Percentiles rank a stretch among this genome's conserved stretches.
Evolutionary conservation across 2,888 invertebrate species (phyloP).

Genomic region (Drosophila neoperkinsi): DNA sequence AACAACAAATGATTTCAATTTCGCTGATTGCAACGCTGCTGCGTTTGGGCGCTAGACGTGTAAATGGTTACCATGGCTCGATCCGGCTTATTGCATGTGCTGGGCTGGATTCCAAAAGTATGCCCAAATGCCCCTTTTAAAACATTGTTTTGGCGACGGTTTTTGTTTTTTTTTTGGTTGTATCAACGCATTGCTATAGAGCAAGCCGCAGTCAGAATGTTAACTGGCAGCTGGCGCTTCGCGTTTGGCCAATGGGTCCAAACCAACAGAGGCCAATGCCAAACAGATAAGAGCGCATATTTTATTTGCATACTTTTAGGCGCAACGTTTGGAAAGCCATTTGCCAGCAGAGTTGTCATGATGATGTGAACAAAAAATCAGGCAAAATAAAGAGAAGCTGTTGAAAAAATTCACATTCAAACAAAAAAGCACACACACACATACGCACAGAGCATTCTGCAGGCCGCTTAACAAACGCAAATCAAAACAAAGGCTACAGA

Average conservation of each 20-base stretch:
- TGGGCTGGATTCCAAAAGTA: conserved; percentile 63
- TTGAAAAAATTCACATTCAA: conserved; percentile 18
- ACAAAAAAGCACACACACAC: conserved; percentile 16
- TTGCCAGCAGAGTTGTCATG: conserved; percentile 65
- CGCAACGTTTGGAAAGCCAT: conserved; percentile 68
- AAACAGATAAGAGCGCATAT: conserved; percentile 78
- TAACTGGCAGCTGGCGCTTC: conserved; percentile 39
- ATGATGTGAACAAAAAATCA: conserved; percentile 43
- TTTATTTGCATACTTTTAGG: conserved; percentile 81
- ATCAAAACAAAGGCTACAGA: conserved; percentile 60
- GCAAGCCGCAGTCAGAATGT: conserved; percentile 31
- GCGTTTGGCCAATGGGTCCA: conserved; percentile 37
- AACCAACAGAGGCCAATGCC: conserved; percentile 73
- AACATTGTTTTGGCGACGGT: conserved; percentile 68
- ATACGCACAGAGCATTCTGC: conserved; percentile 20
- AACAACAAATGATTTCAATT: conserved; percentile 69
- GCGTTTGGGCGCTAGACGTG: conserved; percentile 38
- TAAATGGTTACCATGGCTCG: conserved; percentile 48
- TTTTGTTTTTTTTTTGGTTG: conserved; percentile 19
- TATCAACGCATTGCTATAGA: conserved; percentile 15
- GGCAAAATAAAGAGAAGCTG: conserved; percentile 27
- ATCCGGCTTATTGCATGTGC: conserved; percentile 68
- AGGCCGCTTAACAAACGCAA: conserved; percentile 49
- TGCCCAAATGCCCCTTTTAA: conserved; percentile 71
- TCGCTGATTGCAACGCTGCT: conserved; percentile 66